Evolutionary conservation across 1,140 invertebrate genomes (phyloP).

Genomic region (Microplitis demolitor): DNA sequence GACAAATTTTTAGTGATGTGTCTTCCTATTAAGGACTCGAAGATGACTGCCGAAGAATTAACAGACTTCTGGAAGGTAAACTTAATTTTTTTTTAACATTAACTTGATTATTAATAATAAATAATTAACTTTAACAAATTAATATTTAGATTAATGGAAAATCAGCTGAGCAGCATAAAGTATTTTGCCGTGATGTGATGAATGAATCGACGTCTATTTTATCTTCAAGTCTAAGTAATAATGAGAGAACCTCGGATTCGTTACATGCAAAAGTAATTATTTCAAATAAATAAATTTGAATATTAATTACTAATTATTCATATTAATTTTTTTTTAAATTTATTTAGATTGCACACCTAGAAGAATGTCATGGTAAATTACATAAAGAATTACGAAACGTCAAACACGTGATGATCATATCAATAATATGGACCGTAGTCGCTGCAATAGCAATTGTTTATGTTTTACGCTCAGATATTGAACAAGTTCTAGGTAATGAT

Average conservation of each 20-base stretch:
- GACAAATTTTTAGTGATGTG: slow-evolving; percentile 77
- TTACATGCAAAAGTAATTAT: slow-evolving; percentile 50
- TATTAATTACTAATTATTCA: not conserved
- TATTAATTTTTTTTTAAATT: not conserved
- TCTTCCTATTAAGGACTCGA: slow-evolving; percentile 62
- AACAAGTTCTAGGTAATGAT: slow-evolving; percentile 27
- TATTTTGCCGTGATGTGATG: slow-evolving; percentile 56
- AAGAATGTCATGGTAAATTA: slow-evolving; percentile 47
- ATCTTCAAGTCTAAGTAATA: slow-evolving; percentile 6
- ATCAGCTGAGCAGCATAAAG: slow-evolving; percentile 58
- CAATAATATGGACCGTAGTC: slow-evolving; percentile 46
- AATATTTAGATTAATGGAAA: slow-evolving; percentile 45
- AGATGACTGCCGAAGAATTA: slow-evolving; percentile 59
- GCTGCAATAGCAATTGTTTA: slow-evolving; percentile 43
- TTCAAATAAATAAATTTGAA: not conserved
- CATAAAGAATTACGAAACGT: slow-evolving; percentile 44
- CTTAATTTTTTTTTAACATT: slow-evolving; percentile 14
- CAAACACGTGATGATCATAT: slow-evolving; percentile 50
- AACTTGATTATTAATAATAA: slow-evolving; percentile 16
- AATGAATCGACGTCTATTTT: slow-evolving; percentile 35
- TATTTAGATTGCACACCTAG: slow-evolving; percentile 50
- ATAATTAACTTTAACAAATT: slow-evolving; percentile 4
- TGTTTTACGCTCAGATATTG: slow-evolving; percentile 39
- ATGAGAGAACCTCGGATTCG: slow-evolving; percentile 40
- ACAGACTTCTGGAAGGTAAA: slow-evolving; percentile 69